Evolutionary conservation across 2,797 vertebrate genomes (phyloP).

Genomic region (Columba guinea): DNA sequence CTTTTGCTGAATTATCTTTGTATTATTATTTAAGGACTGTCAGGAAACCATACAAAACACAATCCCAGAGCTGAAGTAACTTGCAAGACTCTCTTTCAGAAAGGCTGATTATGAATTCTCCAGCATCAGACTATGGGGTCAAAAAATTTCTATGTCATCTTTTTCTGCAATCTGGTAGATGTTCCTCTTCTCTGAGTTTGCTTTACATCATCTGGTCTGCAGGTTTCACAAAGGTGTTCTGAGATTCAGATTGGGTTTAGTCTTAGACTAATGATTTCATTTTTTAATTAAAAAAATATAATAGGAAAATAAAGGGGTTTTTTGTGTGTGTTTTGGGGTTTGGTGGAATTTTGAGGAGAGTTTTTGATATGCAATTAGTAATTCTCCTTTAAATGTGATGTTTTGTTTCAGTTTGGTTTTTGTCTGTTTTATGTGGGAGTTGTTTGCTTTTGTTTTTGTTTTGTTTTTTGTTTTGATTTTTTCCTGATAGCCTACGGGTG

Average conservation of each 20-base stretch:
- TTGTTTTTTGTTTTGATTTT: rapidly evolving
- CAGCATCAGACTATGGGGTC: not conserved
- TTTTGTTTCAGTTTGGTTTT: no score
- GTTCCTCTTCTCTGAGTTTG: not conserved
- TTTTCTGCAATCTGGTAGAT: not conserved
- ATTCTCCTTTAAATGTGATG: no score
- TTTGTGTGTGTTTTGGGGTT: rapidly evolving
- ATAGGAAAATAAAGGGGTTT: not conserved
- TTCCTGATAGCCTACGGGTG: rapidly evolving
- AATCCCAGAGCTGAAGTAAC: not conserved
- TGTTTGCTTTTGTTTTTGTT: no score
- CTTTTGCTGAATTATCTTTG: not conserved
- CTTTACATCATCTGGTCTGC: not conserved
- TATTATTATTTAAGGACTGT: not conserved
- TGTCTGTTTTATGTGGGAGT: no score
- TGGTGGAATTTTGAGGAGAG: no score
- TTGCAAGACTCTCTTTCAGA: not conserved
- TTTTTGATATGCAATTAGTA: no score
- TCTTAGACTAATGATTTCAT: rapidly evolving
- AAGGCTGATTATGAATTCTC: not conserved
- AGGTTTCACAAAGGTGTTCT: not conserved
- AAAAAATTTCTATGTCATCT: not conserved
- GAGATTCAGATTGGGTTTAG: rapidly evolving
- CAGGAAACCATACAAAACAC: not conserved
- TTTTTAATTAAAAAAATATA: not conserved